These are phyloP conservation scores for Harpegnathos saltator DNA, from an alignment of 1,140 invertebrate species.

Conservation along the genomic window DNA sequence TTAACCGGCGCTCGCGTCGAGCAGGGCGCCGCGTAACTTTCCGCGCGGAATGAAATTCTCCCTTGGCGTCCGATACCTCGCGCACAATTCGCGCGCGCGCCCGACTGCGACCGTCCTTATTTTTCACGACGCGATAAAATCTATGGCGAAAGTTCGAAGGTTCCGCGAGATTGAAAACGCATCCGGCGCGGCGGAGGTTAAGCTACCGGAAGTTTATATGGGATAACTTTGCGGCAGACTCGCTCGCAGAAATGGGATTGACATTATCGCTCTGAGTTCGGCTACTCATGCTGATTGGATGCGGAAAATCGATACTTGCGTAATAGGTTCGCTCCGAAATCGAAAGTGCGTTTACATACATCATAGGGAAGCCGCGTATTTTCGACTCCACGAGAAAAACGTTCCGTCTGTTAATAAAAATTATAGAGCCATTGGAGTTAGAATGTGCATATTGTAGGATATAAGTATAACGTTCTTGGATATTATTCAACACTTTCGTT, in stretches of 20 bases:
- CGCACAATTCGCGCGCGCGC: neutral
- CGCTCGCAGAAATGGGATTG: slow-evolving; percentile 51
- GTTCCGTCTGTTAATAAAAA: neutral
- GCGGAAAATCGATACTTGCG: slow-evolving; percentile 65
- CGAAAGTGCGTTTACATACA: slow-evolving; percentile 25
- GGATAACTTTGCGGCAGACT: slow-evolving; percentile 69
- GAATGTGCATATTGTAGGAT: neutral
- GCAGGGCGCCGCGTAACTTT: neutral
- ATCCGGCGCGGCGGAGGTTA: slow-evolving; percentile 26
- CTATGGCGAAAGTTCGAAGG: slow-evolving; percentile 49
- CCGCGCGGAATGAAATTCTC: too few species aligned
- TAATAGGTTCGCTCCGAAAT: slow-evolving; percentile 46
- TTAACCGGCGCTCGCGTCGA: too few species aligned
- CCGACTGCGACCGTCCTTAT: neutral
- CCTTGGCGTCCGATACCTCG: neutral
- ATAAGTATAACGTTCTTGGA: neutral
- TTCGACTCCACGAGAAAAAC: neutral
- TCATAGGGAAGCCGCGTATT: neutral
- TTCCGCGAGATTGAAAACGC: slow-evolving; percentile 69
- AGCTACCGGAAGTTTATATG: slow-evolving; percentile 69
- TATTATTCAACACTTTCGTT: neutral
- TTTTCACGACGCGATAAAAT: slow-evolving; percentile 18
- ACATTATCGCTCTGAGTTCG: slow-evolving; percentile 64
- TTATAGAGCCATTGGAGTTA: neutral
- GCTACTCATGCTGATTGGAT: slow-evolving; percentile 71